Conservation (phyloP, 2,888 invertebrate genomes). For the Heteromyza rotundicornis region DNA sequence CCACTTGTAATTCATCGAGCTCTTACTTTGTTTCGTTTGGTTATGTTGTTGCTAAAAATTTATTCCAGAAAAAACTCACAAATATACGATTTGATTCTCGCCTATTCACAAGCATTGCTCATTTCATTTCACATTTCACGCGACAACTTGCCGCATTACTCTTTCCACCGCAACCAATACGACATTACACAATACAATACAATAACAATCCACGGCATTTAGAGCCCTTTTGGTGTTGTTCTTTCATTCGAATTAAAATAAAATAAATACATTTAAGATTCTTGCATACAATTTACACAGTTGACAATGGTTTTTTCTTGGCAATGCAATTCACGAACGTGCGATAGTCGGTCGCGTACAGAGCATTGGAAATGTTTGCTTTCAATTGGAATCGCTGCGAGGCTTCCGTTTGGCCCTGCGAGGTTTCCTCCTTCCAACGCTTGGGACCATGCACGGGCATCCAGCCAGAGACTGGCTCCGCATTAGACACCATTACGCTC, state of each 20-base stretch:
- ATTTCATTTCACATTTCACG: too few species aligned
- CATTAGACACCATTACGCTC: constrained; percentile 76
- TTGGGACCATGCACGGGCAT: constrained; percentile 71
- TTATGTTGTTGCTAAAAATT: too few species aligned
- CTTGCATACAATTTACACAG: neutral
- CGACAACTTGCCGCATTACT: too few species aligned
- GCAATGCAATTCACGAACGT: constrained; percentile 36
- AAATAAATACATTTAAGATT: neutral
- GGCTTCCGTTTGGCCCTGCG: constrained; percentile 17
- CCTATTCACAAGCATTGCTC: too few species aligned
- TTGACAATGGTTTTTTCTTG: neutral
- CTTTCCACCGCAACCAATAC: too few species aligned
- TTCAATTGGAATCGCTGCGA: constrained; percentile 34
- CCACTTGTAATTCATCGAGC: too few species aligned
- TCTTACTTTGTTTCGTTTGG: too few species aligned
- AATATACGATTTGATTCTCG: too few species aligned
- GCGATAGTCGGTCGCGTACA: constrained; percentile 41
- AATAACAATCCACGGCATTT: too few species aligned
- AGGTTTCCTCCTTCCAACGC: constrained; percentile 30
- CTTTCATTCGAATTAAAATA: neutral
- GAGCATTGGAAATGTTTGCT: constrained; percentile 33
- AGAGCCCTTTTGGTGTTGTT: neutral
- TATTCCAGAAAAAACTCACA: too few species aligned
- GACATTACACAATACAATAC: too few species aligned
- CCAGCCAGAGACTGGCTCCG: constrained; percentile 74